A percentile compares a stretch with the other conserved stretches of the same genome.
Evolutionary conservation across 2,113 vertebrate species (phyloP).

Genomic region (Centrocercus urophasianus): DNA sequence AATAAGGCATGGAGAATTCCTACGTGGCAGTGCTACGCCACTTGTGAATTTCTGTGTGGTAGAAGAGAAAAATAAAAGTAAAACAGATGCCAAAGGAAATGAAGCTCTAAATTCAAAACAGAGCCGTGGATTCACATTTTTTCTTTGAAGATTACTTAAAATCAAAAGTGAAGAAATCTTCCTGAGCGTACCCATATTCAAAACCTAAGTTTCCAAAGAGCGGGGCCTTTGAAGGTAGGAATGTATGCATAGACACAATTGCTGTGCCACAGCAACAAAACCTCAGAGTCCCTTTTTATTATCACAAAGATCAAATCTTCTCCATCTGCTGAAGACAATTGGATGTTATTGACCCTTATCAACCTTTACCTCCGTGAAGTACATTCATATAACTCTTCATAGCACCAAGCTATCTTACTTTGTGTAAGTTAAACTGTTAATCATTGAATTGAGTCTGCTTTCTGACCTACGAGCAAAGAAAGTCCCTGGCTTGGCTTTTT

Average conservation of each 20-base stretch:
- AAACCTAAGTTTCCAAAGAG: background rate
- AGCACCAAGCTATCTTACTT: background rate
- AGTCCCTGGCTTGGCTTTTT: background rate
- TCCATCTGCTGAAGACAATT: background rate
- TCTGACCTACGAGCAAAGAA: background rate
- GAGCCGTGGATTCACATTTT: background rate
- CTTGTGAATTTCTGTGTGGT: background rate
- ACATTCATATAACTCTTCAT: background rate
- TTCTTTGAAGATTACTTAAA: background rate
- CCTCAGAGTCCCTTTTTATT: background rate
- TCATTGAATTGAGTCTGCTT: background rate
- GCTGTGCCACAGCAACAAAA: rapidly evolving
- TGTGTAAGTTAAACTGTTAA: background rate
- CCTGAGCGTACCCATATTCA: background rate
- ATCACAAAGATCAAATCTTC: background rate
- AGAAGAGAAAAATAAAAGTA: background rate
- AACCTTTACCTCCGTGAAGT: background rate
- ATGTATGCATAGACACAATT: background rate
- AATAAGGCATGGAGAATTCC: background rate
- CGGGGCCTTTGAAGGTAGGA: background rate
- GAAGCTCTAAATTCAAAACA: background rate
- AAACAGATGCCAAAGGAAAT: background rate
- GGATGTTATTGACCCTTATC: background rate
- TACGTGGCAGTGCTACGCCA: background rate
- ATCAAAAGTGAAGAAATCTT: background rate